Evolutionary conservation across 53 echinoderm and acorn worm species (phyloP), one percentile per base, ranked within the genome.

Genomic region (Paracentrotus lividus): DNA sequence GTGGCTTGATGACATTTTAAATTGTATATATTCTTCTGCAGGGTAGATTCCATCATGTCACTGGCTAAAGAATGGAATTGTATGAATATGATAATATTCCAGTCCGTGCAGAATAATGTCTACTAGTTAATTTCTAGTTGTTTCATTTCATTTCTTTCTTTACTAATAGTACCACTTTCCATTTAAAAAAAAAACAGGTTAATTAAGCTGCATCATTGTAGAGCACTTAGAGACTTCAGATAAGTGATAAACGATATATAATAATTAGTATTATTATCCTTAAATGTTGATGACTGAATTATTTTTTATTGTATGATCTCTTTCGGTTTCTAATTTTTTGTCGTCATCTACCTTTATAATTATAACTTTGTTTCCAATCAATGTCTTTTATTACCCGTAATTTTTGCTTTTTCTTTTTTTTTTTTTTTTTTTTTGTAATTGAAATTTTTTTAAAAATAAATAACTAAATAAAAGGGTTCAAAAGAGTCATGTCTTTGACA

Each of bases 1-100:
- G 47, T 42, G 49, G n/a, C 47, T n/a, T 81, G 81, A 47, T 81
- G 81, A 81, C 81, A 81, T 81, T 81, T 81, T 18, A 20, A 47
- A 81, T 49, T 81, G 81, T 81, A 81, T 81, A 81, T 47, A 47
- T n/a, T n/a, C 77, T 42, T 45, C 77, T 81, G 49, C 8, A 49
- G 10, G 27, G 20, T 18, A 20, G 67, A 26, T 36, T 36, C 5
- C 6, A n/a, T 24, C 47, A 26, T 47, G 8, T 81, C 81, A 51
- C n/a, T n/a, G 12, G 26, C 81, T 45, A 27, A 8, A 18, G 81
- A 5, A n/a, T 26, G 47, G n/a, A 20, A 34, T 47, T 81, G n/a
- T 81, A 42, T 81, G 47, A 45, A 81, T 81, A 81, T 26, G n/a
- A 26, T 13, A n/a, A 81, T 47, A 81, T n/a, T 47, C 2, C 40